Evolutionary conservation across 2,113 vertebrate species (phyloP), one percentile per base, ranked within the genome.

Genomic region (Lagopus leucura): DNA sequence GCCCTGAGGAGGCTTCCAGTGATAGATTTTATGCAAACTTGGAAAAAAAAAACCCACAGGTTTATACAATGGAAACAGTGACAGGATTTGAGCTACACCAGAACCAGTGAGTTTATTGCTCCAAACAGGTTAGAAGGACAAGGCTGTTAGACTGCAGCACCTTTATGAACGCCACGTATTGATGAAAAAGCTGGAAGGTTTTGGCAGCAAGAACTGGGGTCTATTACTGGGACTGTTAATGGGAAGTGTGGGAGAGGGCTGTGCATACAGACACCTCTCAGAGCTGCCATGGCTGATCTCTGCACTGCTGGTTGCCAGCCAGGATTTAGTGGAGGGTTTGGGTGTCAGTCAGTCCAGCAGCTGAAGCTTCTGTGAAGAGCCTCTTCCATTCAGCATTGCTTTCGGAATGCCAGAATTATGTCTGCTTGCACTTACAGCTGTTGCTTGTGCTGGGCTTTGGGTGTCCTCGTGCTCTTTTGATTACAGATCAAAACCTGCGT

Each of bases 1-100:
- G 63, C 85, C 54, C 90, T 75, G 92, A 89, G 60, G 74, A 80
- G 87, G 52, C 48, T 91, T 89, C 79, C 79, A 63, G 75, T 84
- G 80, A 69, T 72, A 70, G 74, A 84, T 65, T 86, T 83, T 52
- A 78, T 61, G 27, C 66, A 88, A 60, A 83, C 55, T 25, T 93
- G 30, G 25, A 27, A 52, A 19, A 57, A 10, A 70, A 89, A 67
- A 76, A 6, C 11, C 10, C 20, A 21, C 47, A 8, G 36, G 43
- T 92, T 95, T 90, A 72, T 90, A 69, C 25, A 86, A 2, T 76
- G 84, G 83, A 94, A 96, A 73, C 66, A 16, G 50, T 89, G 82
- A 80, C 69, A 64, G 77, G 72, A 57, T 65, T 50, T 88, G 72
- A 92, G 81, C 80, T 84, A 2, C 32, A 75, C 54, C 81, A 92